Base-by-base conservation (phyloP, 2,113 vertebrate genomes). In the Siniperca knerii region DNA sequence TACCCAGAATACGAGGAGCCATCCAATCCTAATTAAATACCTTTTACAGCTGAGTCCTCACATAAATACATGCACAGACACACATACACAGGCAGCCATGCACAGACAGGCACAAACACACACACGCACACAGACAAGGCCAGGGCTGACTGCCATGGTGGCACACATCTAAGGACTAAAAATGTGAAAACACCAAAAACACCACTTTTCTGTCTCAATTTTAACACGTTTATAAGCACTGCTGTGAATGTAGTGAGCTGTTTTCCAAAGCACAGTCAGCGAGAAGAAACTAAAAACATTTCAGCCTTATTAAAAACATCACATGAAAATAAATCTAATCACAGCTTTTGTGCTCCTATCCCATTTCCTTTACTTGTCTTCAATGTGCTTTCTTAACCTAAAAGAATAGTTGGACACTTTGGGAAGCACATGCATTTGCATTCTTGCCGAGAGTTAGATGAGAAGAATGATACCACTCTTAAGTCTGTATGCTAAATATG, bases 11-110 rank as follows among this genome's bases (percentile, higher is more conserved):
- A 77, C 76, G 58, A 80, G 42, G 52, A 88, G 87, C 68, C 82
- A 83, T 92, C 85, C 87, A 87, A 79, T 88, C 77, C 87, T 93
- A 91, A 94, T 94, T 92, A 91, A 90, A 92, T 62, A 75, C 76
- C 64, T 81, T 90, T 84, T 87, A 83, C 89, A 91, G 91, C 92
- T 93, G 91, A 89, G 91, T 68, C 90, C 79, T 89, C 37, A 62
- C n/a, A 83, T 75, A 72, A 81, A 37, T 66, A 67, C 84, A 76
- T 42, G 58, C 78, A 61, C 52, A 44, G 8, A 68, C 70, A 52
- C 64, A 69, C 46, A 78, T 15, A 37, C 2, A 25, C 13, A 48
- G n/a, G 37, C 57, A 81, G 21, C 10, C 65, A 69, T 33, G 54
- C 67, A 44, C 25, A 77, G 8, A 75, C 57, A 21, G 10, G n/a